Percentiles rank a stretch among this genome's conserved stretches.
These are phyloP conservation scores for Gymnogyps californianus DNA, from an alignment of 2,113 vertebrate genomes.

Conservation along the genomic window DNA sequence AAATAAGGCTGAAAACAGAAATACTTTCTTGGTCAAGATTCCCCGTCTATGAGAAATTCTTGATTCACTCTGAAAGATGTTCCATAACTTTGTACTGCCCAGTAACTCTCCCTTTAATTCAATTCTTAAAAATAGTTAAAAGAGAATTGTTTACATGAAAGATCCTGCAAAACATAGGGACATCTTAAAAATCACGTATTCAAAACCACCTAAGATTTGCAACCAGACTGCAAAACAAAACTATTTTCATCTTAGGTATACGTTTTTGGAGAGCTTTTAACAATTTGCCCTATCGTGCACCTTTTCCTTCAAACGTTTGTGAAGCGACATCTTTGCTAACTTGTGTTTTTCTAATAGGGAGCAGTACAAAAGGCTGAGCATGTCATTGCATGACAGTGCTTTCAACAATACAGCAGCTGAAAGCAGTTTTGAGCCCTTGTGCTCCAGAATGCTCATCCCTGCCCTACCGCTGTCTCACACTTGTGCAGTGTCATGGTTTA, in stretches of 20 bases:
- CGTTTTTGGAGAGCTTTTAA: neutral
- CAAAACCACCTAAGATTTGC: neutral
- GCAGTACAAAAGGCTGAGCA: neutral
- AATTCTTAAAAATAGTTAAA: neutral
- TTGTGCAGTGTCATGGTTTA: neutral
- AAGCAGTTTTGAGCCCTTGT: neutral
- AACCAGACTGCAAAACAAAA: neutral
- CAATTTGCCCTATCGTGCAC: neutral
- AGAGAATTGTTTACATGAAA: neutral
- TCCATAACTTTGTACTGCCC: neutral
- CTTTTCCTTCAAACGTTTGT: neutral
- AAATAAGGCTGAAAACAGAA: neutral
- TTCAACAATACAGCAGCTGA: neutral
- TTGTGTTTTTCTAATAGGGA: neutral
- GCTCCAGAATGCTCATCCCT: neutral
- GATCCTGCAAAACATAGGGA: neutral
- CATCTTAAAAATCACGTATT: neutral
- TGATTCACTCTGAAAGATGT: neutral
- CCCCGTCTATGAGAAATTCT: neutral
- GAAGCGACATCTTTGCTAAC: neutral
- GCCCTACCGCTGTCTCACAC: neutral
- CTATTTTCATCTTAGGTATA: neutral
- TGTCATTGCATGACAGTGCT: fast-evolving
- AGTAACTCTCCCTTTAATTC: neutral
- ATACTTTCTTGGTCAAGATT: neutral